A percentile compares a stretch with the other conserved stretches of the same genome.
Conservation (phyloP, 2,888 invertebrate species). For the Agonopterix heracliana region DNA sequence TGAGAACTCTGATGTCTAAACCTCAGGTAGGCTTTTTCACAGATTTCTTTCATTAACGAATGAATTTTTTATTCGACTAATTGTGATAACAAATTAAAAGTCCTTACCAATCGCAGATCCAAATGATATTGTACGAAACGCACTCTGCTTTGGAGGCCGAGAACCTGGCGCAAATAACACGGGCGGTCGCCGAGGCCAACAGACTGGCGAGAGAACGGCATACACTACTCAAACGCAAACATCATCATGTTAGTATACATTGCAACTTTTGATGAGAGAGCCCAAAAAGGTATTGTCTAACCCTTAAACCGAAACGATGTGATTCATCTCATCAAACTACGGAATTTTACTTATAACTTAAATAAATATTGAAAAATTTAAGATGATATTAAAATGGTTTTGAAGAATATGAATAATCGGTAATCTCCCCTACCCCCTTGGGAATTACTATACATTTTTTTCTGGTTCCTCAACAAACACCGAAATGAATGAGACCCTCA, state of each 20-base stretch:
- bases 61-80: neutral
- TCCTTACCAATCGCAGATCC: slow-evolving; percentile 76
- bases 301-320: too few species aligned
- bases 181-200: slow-evolving; percentile 82
- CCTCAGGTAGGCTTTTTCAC: slow-evolving; percentile 78
- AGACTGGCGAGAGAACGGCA: slow-evolving; percentile 82
- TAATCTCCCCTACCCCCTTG: too few species aligned
- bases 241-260: slow-evolving; percentile 31
- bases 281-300: too few species aligned
- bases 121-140: slow-evolving; percentile 87
- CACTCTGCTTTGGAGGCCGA: slow-evolving; percentile 86
- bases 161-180: slow-evolving; percentile 83
- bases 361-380: too few species aligned
- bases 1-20: slow-evolving; percentile 84
- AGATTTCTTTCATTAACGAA: neutral
- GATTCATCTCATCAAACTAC: too few species aligned
- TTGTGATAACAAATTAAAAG: neutral
- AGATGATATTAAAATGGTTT: too few species aligned
- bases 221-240: slow-evolving; percentile 58
- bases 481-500: too few species aligned
- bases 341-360: too few species aligned
- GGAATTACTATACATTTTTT: too few species aligned
- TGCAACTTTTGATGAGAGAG: too few species aligned
- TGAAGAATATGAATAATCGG: too few species aligned
- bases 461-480: too few species aligned